phyloP scores from a whole-genome alignment of 2,797 vertebrate genomes.

The Apogon talboti region DNA sequence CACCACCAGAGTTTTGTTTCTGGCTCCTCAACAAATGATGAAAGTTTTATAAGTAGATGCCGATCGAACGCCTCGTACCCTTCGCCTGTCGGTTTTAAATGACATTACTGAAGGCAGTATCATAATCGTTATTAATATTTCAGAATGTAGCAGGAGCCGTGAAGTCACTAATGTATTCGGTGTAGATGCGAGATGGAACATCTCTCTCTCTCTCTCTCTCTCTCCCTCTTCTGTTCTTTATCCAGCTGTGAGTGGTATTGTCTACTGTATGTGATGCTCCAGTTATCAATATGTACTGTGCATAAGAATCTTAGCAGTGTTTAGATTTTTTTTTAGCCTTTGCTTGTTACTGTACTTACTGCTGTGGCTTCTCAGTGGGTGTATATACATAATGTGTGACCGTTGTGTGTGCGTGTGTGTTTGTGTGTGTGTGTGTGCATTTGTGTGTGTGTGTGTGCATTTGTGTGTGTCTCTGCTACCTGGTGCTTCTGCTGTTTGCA shows the following conservation, averaged over 20 bases:
- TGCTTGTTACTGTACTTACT: constrained; percentile 18
- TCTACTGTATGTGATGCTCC: background rate
- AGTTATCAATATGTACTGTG: background rate
- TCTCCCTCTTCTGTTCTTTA: too few species aligned
- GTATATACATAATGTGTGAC: constrained; percentile 12
- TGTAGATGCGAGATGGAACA: too few species aligned
- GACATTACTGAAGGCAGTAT: too few species aligned
- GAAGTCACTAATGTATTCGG: too few species aligned
- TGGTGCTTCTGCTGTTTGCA: constrained; percentile 43
- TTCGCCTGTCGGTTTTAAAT: too few species aligned
- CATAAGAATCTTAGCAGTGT: background rate
- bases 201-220: too few species aligned
- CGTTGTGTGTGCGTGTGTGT: constrained; percentile 9
- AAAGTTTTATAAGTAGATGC: too few species aligned
- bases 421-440: background rate
- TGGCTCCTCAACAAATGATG: too few species aligned
- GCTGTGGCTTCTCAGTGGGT: constrained; percentile 23
- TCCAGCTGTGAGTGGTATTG: background rate
- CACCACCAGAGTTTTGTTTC: too few species aligned
- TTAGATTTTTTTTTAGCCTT: constrained; percentile 15
- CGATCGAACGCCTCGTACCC: too few species aligned
- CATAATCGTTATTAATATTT: too few species aligned
- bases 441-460: background rate
- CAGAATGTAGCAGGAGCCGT: too few species aligned
- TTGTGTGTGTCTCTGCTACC: constrained; percentile 12